Evolutionary conservation across 1,140 invertebrate species (phyloP).

Genomic region (Octopus bimaculoides): DNA sequence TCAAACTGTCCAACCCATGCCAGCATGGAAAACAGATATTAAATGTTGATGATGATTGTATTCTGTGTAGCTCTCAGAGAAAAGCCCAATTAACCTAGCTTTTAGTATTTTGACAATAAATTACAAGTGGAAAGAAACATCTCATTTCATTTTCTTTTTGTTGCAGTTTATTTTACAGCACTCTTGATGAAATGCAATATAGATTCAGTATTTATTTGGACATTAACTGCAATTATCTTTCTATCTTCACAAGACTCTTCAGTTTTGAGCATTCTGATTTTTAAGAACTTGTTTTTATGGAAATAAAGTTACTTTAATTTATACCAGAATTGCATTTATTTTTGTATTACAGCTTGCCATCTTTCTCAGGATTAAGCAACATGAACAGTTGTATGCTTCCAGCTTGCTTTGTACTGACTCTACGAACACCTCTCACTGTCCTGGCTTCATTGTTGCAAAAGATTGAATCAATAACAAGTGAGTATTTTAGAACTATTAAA

Average conservation of each 20-base stretch:
- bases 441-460: slow-evolving; percentile 72
- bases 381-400: slow-evolving; percentile 85
- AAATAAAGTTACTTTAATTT: too few species aligned
- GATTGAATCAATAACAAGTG: slow-evolving; percentile 70
- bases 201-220: neutral
- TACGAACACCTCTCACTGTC: slow-evolving; percentile 84
- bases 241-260: neutral
- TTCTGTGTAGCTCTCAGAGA: too few species aligned
- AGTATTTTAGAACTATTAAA: slow-evolving; percentile 3
- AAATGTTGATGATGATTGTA: too few species aligned
- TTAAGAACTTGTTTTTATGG: too few species aligned
- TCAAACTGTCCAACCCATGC: too few species aligned
- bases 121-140: too few species aligned
- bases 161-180: too few species aligned
- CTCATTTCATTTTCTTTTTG: too few species aligned
- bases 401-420: slow-evolving; percentile 83
- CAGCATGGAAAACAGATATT: too few species aligned
- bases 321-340: neutral
- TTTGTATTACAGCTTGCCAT: slow-evolving; percentile 64
- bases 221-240: neutral
- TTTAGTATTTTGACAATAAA: too few species aligned
- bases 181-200: too few species aligned
- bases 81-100: too few species aligned
- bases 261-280: neutral
- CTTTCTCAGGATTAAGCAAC: slow-evolving; percentile 74